Evolutionary conservation across 2,888 invertebrate genomes (phyloP).

Genomic region (Callinectes sapidus): DNA sequence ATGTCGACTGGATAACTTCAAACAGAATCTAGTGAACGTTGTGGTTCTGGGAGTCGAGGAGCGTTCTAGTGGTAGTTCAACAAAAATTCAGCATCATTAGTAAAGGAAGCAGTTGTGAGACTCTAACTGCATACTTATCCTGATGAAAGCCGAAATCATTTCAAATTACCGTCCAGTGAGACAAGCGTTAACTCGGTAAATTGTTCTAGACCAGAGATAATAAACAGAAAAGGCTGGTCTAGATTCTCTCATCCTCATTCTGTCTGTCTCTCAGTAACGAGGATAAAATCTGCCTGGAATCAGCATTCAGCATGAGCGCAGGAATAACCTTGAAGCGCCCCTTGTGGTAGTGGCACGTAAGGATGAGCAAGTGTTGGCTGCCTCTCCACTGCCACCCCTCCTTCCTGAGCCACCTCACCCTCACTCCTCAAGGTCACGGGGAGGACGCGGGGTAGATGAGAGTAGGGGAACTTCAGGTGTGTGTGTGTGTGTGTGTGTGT

Average conservation of each 20-base stretch:
- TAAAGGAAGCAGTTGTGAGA: too few relatives aligned
- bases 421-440: conserved; percentile 5
- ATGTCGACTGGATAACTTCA: too few relatives aligned
- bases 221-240: not conserved
- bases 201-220: not conserved
- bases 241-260: not conserved
- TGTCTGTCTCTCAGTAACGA: not conserved
- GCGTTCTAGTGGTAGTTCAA: too few relatives aligned
- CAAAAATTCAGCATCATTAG: too few relatives aligned
- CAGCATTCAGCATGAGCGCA: not conserved
- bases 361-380: not conserved
- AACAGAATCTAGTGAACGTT: too few relatives aligned
- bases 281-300: not conserved
- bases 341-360: not conserved
- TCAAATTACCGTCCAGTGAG: too few relatives aligned
- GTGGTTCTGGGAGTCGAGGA: too few relatives aligned
- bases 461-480: conserved; percentile 1
- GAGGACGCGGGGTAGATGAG: not conserved
- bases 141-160: too few relatives aligned
- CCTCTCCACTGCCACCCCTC: not conserved
- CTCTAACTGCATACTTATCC: too few relatives aligned
- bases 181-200: too few relatives aligned
- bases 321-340: not conserved
- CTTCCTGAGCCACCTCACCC: not conserved
- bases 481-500: conserved; percentile 15